Base-by-base conservation (phyloP, 2,797 vertebrate genomes). In the Aplochiton taeniatus region DNA sequence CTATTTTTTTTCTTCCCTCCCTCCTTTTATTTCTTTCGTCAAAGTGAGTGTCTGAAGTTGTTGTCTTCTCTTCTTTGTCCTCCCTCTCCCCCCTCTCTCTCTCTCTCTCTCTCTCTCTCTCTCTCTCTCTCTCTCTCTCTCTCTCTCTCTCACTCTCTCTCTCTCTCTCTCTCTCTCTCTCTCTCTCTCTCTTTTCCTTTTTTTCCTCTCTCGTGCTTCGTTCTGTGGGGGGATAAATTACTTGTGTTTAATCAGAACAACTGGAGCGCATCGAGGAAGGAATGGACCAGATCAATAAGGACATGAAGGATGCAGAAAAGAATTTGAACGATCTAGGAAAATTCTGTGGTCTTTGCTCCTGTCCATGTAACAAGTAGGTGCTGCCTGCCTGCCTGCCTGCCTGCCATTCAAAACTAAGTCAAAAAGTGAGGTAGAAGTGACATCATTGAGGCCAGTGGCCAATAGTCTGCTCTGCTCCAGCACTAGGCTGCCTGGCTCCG, bases 221-320 rank as follows among this genome's bases (percentile, higher is more conserved):
- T 97, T 98, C 96, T 97, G 93, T 99, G 95, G 96, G 91, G 31
- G 96, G 95, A 97, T 97, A 96, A 95, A 97, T 96, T 95, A 95
- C 95, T 98, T 97, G 94, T 97, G 94, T 97, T 98, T 97, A 97
- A 98, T 98, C 97, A 99, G 97, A 99, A 93, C 97, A 99, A 99
- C 95, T 99, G 97, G 97, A 99, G 91, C 96, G 97, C 95, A 99
- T 99, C 96, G 97, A 99, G 93, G 97, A 99, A 93, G 97, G 97
- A 95, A 98, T 99, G 96, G 97, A 99, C 94, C 97, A 99, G 96
- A 99, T 99, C 96, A 99, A 99, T 98, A 98, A 99, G 96, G 97
- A 98, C 95, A 98, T 98, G 97, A 99, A 99, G 95, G 97, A 99
- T 96, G 97, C 97, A 96, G 97, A 99, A 98, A 99, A 99, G 96